Base-by-base conservation (phyloP, 2,113 vertebrate genomes). In the Piprites chloris region DNA sequence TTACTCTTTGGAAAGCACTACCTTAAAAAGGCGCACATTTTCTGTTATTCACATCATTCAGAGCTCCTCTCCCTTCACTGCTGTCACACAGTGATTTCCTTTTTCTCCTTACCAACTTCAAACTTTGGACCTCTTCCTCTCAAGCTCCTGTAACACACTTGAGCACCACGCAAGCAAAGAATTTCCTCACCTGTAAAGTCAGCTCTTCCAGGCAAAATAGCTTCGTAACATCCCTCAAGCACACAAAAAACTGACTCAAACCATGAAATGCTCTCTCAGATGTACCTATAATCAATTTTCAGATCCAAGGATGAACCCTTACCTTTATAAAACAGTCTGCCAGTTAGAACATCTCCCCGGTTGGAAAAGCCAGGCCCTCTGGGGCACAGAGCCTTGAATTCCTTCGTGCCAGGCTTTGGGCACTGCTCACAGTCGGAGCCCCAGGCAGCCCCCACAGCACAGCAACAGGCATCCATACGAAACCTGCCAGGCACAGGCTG, bases 251-350 rank as follows among this genome's bases (percentile, higher is more conserved):
- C 13, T 20, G 14, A 30, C 47, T 7, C 8, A 27, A 62, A 53
- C 3, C 8, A 33, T 3, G 5, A 32, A 32, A 42, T 5, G 5
- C 16, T 5, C 68, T 11, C 37, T 7, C 2, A 5, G 9, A 39
- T 1, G 24, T 37, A 35, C 13, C 37, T 23, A 6, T 9, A 66
- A 52, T 11, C 11, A 1, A 32, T 6, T 28, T 47, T 59, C 5
- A 27, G 23, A 14, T 14, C 2, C 11, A 44, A 26, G 39, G 50
- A 47, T 1, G 10, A 71, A 11, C 4, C 0, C 88, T 94, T 92
- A 98, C 98, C 98, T 98, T 98, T 98, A 85, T 98, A 98, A 87
- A 98, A 97, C 1, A 98, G 97, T 73, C 98, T 97, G 66, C 98
- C 97, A 10, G 98, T 98, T 73, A 98, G 90, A 33, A 96, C 63